phyloP scores from a whole-genome alignment of 2,888 invertebrate genomes.

The Silvanus unidentatus region DNA sequence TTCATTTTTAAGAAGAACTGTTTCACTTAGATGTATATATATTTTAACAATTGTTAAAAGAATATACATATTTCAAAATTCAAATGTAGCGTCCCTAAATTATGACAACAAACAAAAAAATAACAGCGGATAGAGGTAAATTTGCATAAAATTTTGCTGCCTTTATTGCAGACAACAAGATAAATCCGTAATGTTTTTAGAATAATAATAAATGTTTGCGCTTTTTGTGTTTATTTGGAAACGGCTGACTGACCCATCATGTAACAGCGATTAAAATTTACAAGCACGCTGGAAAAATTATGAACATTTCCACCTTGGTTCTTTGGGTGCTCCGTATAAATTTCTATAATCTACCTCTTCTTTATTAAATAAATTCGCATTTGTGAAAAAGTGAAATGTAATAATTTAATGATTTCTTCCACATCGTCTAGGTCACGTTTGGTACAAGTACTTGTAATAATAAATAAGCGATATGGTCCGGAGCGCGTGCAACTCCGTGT shows the following conservation, averaged over 20 bases:
- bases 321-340: too few relatives aligned
- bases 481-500: slow-evolving; percentile 45
- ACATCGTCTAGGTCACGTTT: slow-evolving; percentile 44
- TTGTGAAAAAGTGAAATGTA: slow-evolving; percentile 33
- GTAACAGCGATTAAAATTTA: too few relatives aligned
- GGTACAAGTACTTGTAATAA: slow-evolving; percentile 43
- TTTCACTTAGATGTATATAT: slow-evolving; percentile 6
- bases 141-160: background rate
- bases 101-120: background rate
- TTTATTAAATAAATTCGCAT: too few relatives aligned
- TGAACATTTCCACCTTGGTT: slow-evolving; percentile 16
- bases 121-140: background rate
- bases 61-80: too few relatives aligned
- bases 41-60: background rate
- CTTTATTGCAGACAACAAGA: too few relatives aligned
- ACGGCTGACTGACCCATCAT: too few relatives aligned
- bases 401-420: slow-evolving; percentile 43
- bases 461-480: slow-evolving; percentile 47
- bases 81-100: too few relatives aligned
- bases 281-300: background rate
- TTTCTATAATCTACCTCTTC: too few relatives aligned
- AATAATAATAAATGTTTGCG: too few relatives aligned
- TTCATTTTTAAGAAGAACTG: slow-evolving; percentile 41
- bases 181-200: too few relatives aligned
- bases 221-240: too few relatives aligned